Base-by-base conservation (phyloP, 2,888 invertebrate genomes). In the Beris morrisii region DNA sequence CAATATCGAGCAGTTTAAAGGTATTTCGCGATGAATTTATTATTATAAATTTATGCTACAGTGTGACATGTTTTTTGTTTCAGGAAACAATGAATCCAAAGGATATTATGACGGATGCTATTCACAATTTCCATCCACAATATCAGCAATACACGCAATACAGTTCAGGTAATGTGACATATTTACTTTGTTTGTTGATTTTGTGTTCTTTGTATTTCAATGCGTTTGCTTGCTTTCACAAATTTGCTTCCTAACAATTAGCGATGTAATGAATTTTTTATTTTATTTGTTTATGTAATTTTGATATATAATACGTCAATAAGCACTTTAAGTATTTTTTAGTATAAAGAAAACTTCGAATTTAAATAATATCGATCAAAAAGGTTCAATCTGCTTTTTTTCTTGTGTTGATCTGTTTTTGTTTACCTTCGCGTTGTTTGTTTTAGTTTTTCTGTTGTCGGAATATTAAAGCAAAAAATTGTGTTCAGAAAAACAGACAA, bases 91-190 rank as follows among this genome's bases (percentile, higher is more conserved):
- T 95, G 93, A 95, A 95, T 84, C 95, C 95, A 67, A 93, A 94
- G 86, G 99, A 99, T 84, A 99, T 99, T 81, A 97, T 99, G 97
- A 97, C 97, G 76, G 99, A 97, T 82, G 97, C 97, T 79, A 97
- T 97, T 84, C 97, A 98, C 83, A 98, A 98, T 84, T 98, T 98
- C 87, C 99, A 99, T 85, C 99, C 99, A 64, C 97, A 99, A 81
- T 99, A 99, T 83, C 98, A 99, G 82, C 98, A 99, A 82, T 99
- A 99, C 83, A 97, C 97, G 45, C 97, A 97, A 82, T 95, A 95
- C 80, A 95, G 93, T 84, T 93, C 93, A 77, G 93, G 93, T 93
- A 83, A 28, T n/a, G 31, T 38, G 6, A 22, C 15, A 5, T 58
- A 13, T 30, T 30, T 54, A 22, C 2, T 28, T 28, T 22, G 3